Conservation (phyloP, 2,797 vertebrate species). For the Hapalemur alaotrensis region DNA sequence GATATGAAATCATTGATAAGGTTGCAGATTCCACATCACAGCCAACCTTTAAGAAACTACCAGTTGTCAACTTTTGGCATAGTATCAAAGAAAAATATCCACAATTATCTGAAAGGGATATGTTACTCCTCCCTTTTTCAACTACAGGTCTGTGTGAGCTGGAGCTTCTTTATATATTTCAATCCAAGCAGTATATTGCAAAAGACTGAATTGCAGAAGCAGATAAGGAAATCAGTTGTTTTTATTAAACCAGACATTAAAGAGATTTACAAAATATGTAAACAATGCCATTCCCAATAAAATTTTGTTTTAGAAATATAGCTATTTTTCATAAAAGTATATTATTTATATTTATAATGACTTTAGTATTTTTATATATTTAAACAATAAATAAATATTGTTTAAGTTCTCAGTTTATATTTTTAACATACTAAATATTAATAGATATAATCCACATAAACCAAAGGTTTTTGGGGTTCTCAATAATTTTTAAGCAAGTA, state of each 20-base stretch:
- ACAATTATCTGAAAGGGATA: neutral
- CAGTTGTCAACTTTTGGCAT: neutral
- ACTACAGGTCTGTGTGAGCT: neutral
- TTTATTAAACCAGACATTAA: neutral
- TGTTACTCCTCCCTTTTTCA: neutral
- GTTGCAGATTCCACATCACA: constrained; percentile 1
- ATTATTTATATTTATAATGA: neutral
- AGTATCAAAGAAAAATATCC: neutral
- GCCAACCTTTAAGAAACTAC: constrained; percentile 1
- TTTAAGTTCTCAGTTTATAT: constrained; percentile 5
- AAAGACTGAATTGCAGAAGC: neutral
- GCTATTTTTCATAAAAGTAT: constrained; percentile 24
- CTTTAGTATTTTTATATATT: neutral
- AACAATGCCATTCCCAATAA: neutral
- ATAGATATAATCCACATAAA: constrained; percentile 30
- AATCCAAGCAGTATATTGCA: neutral
- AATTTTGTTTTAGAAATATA: constrained; percentile 35
- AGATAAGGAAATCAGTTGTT: neutral
- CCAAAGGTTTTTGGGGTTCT: neutral
- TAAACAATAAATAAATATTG: constrained; percentile 3
- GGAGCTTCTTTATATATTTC: constrained; percentile 8
- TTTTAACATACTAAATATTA: constrained; percentile 26
- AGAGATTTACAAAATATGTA: neutral
- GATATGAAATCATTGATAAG: neutral
- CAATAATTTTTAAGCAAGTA: constrained; percentile 15